phyloP scores from a whole-genome alignment of 1,140 invertebrate genomes.

The Ceratina calcarata region DNA sequence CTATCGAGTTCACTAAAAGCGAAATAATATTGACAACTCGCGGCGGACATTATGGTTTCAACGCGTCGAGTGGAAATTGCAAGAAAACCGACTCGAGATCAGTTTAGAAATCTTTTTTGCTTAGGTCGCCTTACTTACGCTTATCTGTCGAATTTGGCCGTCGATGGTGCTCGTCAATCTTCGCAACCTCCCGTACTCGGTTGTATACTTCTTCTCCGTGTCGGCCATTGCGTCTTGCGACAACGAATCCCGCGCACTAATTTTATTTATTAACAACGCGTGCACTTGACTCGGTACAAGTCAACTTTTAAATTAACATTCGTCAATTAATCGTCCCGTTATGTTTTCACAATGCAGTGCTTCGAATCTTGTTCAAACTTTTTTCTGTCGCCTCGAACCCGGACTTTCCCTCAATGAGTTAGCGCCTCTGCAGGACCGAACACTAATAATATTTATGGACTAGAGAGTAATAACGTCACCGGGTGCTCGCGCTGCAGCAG shows the following conservation, averaged over 20 bases:
- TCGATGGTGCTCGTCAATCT: conserved; percentile 84
- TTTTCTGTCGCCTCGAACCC: background rate
- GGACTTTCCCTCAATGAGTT: background rate
- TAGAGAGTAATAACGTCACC: conserved; percentile 19
- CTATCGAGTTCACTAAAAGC: background rate
- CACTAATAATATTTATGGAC: conserved; percentile 58
- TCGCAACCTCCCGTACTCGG: conserved; percentile 84
- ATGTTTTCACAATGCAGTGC: background rate
- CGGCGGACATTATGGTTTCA: background rate
- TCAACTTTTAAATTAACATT: conserved; percentile 17
- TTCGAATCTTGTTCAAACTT: background rate
- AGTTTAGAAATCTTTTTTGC: too few relatives aligned
- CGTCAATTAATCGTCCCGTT: too few relatives aligned
- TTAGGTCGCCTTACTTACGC: conserved; percentile 62
- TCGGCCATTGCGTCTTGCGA: conserved; percentile 63
- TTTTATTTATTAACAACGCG: conserved; percentile 1
- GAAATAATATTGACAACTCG: background rate
- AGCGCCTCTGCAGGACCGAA: conserved; percentile 26
- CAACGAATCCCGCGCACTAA: background rate
- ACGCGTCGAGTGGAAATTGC: background rate
- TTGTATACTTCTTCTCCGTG: conserved; percentile 81
- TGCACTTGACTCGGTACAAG: background rate
- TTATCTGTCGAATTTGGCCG: conserved; percentile 73
- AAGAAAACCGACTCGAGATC: too few relatives aligned
- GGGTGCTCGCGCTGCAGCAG: background rate